Evolutionary conservation across 2,888 invertebrate genomes (phyloP).

Genomic region (Noctua janthina): DNA sequence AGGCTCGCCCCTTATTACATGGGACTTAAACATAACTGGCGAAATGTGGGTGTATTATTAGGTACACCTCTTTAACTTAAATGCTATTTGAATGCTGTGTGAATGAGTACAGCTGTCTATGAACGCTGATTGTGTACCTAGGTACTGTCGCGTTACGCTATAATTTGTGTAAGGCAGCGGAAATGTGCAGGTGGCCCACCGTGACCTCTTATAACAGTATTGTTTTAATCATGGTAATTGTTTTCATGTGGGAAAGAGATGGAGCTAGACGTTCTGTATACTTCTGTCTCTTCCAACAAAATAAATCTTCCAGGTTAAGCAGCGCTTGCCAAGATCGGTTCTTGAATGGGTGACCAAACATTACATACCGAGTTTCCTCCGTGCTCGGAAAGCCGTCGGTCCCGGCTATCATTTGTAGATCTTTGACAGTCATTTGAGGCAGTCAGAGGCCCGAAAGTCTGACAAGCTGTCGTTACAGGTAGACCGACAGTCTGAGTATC

Average conservation of each 20-base stretch:
- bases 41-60: neutral
- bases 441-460: too few relatives aligned
- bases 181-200: slow-evolving; percentile 11
- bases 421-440: too few relatives aligned
- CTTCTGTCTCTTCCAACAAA: neutral
- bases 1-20: neutral
- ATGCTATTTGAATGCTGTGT: neutral
- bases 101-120: neutral
- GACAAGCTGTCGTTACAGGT: too few relatives aligned
- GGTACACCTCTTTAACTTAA: neutral
- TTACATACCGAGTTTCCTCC: neutral
- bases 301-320: neutral
- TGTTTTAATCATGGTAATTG: neutral
- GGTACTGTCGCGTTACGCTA: neutral
- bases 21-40: neutral
- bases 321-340: neutral
- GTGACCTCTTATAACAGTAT: neutral
- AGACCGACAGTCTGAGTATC: too few relatives aligned
- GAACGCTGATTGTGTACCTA: neutral
- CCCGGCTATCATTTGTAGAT: too few relatives aligned
- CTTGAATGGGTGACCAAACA: neutral
- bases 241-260: neutral
- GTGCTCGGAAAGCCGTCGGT: neutral
- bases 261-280: neutral
- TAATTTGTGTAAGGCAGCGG: neutral